Evolutionary conservation across 2,113 vertebrate species (phyloP).

Genomic region (Ammodytes marinus): DNA sequence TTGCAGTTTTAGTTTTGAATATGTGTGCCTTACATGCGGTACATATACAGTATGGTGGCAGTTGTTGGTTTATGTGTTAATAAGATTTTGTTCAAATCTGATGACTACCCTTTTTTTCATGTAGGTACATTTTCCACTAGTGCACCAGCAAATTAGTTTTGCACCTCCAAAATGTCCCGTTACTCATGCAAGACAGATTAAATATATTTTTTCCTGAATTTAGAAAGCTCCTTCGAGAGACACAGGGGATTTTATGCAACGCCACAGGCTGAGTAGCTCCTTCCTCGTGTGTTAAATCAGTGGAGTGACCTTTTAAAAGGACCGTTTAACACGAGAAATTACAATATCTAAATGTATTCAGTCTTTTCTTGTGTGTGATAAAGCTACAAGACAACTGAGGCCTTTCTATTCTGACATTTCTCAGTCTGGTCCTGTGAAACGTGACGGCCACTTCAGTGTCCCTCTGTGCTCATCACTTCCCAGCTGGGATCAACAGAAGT

Average conservation of each 20-base stretch:
- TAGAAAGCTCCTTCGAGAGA: background rate
- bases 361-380: background rate
- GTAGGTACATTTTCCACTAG: background rate
- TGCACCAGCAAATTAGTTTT: background rate
- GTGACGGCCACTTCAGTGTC: constrained; percentile 10
- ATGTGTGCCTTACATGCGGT: no score
- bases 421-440: background rate
- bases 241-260: background rate
- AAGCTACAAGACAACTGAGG: background rate
- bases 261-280: background rate
- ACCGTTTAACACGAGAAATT: background rate
- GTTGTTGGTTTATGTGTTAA: background rate
- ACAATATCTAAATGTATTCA: background rate
- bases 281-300: no score
- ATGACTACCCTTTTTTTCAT: background rate
- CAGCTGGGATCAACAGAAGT: constrained; percentile 15
- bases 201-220: background rate
- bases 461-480: constrained; percentile 14
- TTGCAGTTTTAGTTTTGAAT: background rate
- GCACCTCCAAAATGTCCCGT: no score
- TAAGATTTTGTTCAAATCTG: background rate
- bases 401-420: background rate
- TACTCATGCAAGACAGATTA: no score
- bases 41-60: background rate
- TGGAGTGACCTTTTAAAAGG: no score